Evolutionary conservation across 30 jellyfish, hydroid and myxozoan species (phyloP), one percentile per base, ranked within the genome.

Genomic region (Hydra vulgaris): DNA sequence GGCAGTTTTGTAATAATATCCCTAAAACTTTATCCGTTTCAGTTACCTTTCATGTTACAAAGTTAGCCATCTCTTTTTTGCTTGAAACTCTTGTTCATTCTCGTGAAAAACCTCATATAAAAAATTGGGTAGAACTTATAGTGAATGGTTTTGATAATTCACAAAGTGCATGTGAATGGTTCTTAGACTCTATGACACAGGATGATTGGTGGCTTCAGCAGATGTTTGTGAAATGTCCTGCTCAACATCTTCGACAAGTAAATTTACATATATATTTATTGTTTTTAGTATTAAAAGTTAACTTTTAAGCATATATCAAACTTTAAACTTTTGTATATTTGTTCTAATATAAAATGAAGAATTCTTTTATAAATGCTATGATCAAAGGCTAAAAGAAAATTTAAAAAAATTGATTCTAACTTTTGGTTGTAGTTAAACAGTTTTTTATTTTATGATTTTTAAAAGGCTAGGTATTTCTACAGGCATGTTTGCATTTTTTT

Each of bases 161-260:
- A 71, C 95, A 90, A 54, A 78, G 95, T 23, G 95, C 95, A 7
- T 90, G 97, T 70, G 97, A 90, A 74, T 90, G 97, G 97, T 83
- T 90, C n/a, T 80, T 90, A 52, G 97, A 90, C 27, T 40, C 86
- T 0, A 90, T 90, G 97, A 94, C 95, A 21, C 87, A 83, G 52
- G 97, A 90, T 83, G 97, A 90, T 72, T 90, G 94, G 94, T 90
- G 97, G 97, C 52, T 86, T 26, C 97, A 90, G 73, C 97, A 90
- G 87, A 66, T 90, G 86, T 86, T 90, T 73, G 79, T 90, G 70
- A 82, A 81, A 20, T 90, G 97, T 55, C 95, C 97, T 40, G 94
- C 95, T 0, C 95, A 82, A 70, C 94, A 89, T 15, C 61, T 90
- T 18, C 86, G 97, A 27, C 97, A 90, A 88, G 97, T 86, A 73